Conservation (phyloP, 2,888 invertebrate species). For the Sarcophaga variegata region DNA sequence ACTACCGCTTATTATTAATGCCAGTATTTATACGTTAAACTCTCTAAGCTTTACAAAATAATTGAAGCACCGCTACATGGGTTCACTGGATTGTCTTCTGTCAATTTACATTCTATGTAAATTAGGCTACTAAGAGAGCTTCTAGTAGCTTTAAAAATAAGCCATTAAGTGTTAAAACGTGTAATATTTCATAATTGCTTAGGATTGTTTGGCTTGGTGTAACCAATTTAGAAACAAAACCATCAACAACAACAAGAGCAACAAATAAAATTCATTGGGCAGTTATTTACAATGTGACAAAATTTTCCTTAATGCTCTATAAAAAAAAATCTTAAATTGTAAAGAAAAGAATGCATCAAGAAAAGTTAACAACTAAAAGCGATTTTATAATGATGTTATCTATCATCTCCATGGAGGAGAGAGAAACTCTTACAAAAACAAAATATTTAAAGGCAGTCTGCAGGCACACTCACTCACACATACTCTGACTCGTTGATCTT, state of each 20-base stretch:
- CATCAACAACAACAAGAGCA: not conserved
- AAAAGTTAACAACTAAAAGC: conserved; percentile 21
- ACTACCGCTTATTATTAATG: not conserved
- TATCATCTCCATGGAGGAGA: conserved; percentile 16
- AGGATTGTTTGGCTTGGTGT: not conserved
- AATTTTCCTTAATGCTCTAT: not conserved
- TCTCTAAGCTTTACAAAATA: conserved; percentile 57
- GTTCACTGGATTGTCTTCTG: no score
- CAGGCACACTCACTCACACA: not conserved
- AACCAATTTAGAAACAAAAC: not conserved
- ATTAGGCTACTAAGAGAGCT: conserved; percentile 28
- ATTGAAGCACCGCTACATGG: conserved; percentile 12
- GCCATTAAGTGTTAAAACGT: conserved; percentile 48
- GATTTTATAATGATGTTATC: conserved; percentile 19
- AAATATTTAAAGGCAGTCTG: not conserved
- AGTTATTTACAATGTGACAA: not conserved
- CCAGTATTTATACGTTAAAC: conserved; percentile 49
- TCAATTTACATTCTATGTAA: conserved; percentile 55
- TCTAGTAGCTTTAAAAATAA: conserved; percentile 24
- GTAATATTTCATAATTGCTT: conserved; percentile 56
- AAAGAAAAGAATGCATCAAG: not conserved
- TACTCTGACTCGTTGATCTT: no score
- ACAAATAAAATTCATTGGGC: conserved; percentile 5
- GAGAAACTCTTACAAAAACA: not conserved
- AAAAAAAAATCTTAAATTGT: not conserved